phyloP scores from a whole-genome alignment of 1,140 invertebrate species.

The Rhopalosiphum maidis region DNA sequence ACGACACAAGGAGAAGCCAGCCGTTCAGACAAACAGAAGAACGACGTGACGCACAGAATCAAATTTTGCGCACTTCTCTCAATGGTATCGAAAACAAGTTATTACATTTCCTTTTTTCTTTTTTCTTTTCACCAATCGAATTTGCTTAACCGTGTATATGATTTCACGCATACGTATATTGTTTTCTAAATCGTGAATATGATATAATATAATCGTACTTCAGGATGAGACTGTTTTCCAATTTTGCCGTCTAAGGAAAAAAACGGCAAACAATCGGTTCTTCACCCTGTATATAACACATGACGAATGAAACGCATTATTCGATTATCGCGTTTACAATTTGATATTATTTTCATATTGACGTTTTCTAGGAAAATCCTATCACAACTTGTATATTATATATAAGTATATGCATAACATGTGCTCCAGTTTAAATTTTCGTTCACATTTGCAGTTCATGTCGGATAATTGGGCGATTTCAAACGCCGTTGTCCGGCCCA shows the following conservation, averaged over 20 bases:
- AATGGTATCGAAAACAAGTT: neutral
- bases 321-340: neutral
- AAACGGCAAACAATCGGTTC: too few species aligned
- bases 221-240: neutral
- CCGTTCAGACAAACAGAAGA: neutral
- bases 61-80: neutral
- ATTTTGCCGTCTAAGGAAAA: neutral
- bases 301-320: neutral
- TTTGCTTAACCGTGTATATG: neutral
- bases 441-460: neutral
- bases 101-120: neutral
- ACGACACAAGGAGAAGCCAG: neutral
- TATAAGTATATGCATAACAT: neutral
- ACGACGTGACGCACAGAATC: neutral
- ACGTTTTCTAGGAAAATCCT: neutral
- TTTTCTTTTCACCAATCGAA: neutral
- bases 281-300: too few species aligned
- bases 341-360: neutral
- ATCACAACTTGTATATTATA: too few species aligned
- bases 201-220: neutral
- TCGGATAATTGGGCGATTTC: neutral
- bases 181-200: neutral
- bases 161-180: neutral
- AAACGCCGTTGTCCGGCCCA: neutral
- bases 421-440: neutral